phyloP scores from a whole-genome alignment of 2,797 vertebrate genomes.

The Leuciscus waleckii region DNA sequence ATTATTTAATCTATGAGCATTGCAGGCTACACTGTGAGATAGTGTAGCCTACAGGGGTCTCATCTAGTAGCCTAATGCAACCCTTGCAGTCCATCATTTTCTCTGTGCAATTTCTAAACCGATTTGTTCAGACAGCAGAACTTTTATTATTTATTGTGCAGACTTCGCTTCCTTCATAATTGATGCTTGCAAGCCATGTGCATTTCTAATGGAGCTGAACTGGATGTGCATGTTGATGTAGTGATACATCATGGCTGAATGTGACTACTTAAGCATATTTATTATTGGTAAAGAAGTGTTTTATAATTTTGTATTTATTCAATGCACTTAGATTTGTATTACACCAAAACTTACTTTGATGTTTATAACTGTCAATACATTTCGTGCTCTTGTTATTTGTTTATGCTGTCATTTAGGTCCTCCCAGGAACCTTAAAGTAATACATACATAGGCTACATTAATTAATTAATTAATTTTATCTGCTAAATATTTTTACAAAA shows the following conservation, averaged over 20 bases:
- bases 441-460: too few species aligned
- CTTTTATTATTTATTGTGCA: conserved; percentile 50
- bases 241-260: not conserved
- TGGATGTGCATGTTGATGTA: conserved; percentile 5
- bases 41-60: not conserved
- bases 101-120: conserved; percentile 23
- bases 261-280: not conserved
- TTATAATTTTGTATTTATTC: not conserved
- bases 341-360: not conserved
- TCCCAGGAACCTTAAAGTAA: not conserved
- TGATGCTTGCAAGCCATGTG: conserved; percentile 29
- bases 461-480: not conserved
- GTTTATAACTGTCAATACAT: not conserved
- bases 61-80: not conserved
- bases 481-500: not conserved
- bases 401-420: not conserved
- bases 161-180: conserved; percentile 51
- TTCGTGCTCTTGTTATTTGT: not conserved
- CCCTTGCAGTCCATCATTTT: not conserved
- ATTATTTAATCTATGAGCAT: conserved; percentile 6
- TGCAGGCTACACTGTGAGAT: not conserved
- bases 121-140: conserved; percentile 41
- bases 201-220: conserved; percentile 5
- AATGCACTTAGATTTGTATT: not conserved
- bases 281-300: not conserved